Base-by-base conservation (phyloP, 2,888 invertebrate genomes). In the Therioaphis trifolii region DNA sequence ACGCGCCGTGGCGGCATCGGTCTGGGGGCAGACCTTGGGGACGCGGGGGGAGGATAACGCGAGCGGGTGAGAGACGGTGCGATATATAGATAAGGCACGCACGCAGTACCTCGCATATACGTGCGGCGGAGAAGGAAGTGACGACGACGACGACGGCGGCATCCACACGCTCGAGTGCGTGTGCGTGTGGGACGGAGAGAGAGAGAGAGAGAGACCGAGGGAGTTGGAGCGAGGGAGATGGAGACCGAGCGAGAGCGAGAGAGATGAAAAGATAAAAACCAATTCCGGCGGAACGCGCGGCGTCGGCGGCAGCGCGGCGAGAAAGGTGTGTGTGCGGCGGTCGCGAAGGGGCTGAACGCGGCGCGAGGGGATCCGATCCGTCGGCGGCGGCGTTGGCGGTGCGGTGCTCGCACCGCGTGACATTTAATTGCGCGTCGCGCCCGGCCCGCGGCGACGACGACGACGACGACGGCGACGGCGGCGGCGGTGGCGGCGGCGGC, bases 381-480 rank as follows among this genome's bases (percentile, higher is more conserved):
- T 1, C 61, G 75, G 43, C 79, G 78, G n/a, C 43, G 79, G n/a
- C n/a, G 35, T 35, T 35, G 35, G 71, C 46, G 29, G 63, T 29
- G 58, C 68, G 29, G 71, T 46, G 80, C 24, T 72, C 80, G 61
- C 61, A 24, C 80, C 72, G 63, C 80, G 80, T 72, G 80, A 82
- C 80, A 72, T 74, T 82, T 82, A 82, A 82, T 82, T 82, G 72
- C 80, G 72, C 80, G 80, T 72, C 72, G 71, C 80, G 80, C 72
- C 72, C 58, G 71, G 58, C 71, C 80, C 80, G 71, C 40, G 61
- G 79, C 58, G 55, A 40, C 61, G 75, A 24, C 40, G 27, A 14
- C 52, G 46, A 21, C 43, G 76, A 11, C 61, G n/a, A 14, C 40
- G 58, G 43, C 75, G 55, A 35, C 58, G 75, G 11, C 55, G 24